These are phyloP conservation scores for Platygyra sinensis DNA, from an alignment of 64 coral and sea anemone genomes.

Conservation along the genomic window DNA sequence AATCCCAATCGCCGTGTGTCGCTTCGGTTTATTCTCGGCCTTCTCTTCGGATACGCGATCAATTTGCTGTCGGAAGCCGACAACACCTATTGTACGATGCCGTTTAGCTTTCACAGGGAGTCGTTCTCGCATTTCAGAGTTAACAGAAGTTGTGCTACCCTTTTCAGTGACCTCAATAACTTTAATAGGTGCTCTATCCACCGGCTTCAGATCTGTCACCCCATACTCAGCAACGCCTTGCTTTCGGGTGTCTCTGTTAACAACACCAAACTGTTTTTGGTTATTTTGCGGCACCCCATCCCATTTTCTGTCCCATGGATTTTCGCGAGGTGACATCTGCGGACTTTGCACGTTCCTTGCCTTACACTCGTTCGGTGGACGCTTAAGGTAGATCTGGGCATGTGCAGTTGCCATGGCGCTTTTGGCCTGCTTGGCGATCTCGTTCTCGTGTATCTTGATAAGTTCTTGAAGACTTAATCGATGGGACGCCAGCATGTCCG, in stretches of 20 bases:
- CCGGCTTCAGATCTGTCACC: slow-evolving; percentile 22
- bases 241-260: background rate
- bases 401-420: slow-evolving; percentile 72
- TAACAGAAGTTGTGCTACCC: slow-evolving; percentile 8
- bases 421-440: slow-evolving; percentile 77
- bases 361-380: slow-evolving; percentile 41
- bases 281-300: background rate
- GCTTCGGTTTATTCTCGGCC: slow-evolving; percentile 48
- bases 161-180: slow-evolving; percentile 70
- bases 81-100: slow-evolving; percentile 67
- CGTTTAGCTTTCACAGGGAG: slow-evolving; percentile 32
- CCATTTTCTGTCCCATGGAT: background rate
- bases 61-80: slow-evolving; percentile 65
- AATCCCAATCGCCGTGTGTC: slow-evolving; percentile 69
- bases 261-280: slow-evolving; percentile 2
- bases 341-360: background rate
- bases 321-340: slow-evolving; percentile 8
- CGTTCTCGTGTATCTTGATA: slow-evolving; percentile 82
- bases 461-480: slow-evolving; percentile 93
- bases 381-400: slow-evolving; percentile 79
- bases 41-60: slow-evolving; percentile 55
- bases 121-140: slow-evolving; percentile 10
- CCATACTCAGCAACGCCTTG: slow-evolving; percentile 19
- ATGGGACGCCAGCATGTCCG: slow-evolving; percentile 71
- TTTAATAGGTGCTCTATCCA: slow-evolving; percentile 55